Evolutionary conservation across 2,797 vertebrate species (phyloP).

Genomic region (Sitta carolinensis): DNA sequence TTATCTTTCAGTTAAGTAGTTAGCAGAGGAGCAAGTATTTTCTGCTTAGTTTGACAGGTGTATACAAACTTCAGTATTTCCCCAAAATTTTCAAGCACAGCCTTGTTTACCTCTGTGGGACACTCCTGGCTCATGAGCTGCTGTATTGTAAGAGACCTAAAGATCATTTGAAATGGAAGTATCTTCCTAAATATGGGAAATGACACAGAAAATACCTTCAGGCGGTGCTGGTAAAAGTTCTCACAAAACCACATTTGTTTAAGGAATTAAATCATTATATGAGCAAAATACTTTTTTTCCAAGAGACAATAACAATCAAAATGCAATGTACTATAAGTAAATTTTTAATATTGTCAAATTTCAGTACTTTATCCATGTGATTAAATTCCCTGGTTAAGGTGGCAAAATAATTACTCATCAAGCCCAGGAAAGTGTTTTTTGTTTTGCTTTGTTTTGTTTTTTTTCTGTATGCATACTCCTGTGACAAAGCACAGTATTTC

Average conservation of each 20-base stretch:
- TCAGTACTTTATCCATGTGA: background rate
- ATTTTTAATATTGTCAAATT: background rate
- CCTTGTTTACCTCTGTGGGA: background rate
- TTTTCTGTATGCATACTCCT: background rate
- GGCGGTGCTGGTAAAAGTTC: background rate
- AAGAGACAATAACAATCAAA: background rate
- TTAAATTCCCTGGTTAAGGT: background rate
- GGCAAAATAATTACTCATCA: conserved; percentile 20
- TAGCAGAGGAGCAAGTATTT: background rate
- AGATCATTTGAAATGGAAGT: background rate
- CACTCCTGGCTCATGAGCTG: background rate
- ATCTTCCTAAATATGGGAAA: conserved; percentile 20
- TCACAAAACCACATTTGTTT: background rate
- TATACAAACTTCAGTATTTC: background rate
- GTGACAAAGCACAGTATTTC: background rate
- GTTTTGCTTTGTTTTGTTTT: background rate
- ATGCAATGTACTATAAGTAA: background rate
- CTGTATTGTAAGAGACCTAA: background rate
- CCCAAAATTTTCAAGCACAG: background rate
- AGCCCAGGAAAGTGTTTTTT: background rate
- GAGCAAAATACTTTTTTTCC: background rate
- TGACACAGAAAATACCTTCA: background rate
- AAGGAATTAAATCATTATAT: background rate
- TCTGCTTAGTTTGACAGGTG: background rate
- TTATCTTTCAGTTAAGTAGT: background rate